Base-by-base conservation (phyloP, 2,113 vertebrate species). In the Spea multiplicata region DNA sequence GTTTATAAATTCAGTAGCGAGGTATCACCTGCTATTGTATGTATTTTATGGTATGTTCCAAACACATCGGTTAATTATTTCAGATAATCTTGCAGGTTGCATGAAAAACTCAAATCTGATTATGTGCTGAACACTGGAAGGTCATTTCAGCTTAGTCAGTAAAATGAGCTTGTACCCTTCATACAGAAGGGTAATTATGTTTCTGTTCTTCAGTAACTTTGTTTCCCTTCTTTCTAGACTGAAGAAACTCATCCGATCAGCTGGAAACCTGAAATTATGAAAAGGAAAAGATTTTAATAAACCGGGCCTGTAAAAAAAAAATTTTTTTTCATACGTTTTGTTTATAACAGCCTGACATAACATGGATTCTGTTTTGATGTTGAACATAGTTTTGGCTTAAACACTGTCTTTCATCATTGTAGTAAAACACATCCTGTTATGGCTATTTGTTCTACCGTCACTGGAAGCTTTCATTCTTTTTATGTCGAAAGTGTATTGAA, bases 231-330 rank as follows among this genome's bases (percentile, higher is more conserved):
- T 52, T 53, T 91, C 76, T 76, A 99, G 97, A 98, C 96, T 48
- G 97, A 99, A 91, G 96, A 99, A 91, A 94, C 92, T 62, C 97
- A 99, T 85, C 96, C 97, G 6, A 84, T 99, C 91, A 99, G 93
- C 90, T 98, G 97, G 97, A 99, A 99, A 86, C 97, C 97, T 84
- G 96, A 99, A 90, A 99, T 99, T 85, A 94, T 99, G 87, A 99
- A 99, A 87, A 95, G 96, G 84, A 99, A 98, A 84, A 88, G 96
- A 90, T 99, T 97, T 90, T 99, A 91, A 88, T 83, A 78, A 0
- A 0, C 73, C 44, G 5, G 62, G 5, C 83, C 74, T 84, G 81
- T 48, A 3, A 44, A 9, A 17, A 8, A 53, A 59, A 81, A 61
- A 47, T 74, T 79, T 81, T 84, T 59, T 71, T 83, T 85, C 44